These are phyloP conservation scores for Gallinago nigripennis DNA, from an alignment of 2,797 vertebrate genomes.

Conservation along the genomic window DNA sequence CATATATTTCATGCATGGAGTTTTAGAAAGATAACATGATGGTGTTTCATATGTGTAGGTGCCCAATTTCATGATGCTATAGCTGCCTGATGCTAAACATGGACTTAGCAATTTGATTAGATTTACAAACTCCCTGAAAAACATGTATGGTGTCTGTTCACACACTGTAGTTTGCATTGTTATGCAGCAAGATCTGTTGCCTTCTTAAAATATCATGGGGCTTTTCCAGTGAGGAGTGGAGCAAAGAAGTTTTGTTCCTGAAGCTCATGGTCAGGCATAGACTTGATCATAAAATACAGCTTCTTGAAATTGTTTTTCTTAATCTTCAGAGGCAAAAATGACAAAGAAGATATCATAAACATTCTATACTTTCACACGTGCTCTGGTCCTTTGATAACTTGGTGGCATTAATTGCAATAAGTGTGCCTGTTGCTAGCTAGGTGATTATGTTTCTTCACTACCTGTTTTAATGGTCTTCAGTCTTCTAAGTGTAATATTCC, in stretches of 20 bases:
- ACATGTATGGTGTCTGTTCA: neutral
- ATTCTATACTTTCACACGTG: neutral
- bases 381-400: neutral
- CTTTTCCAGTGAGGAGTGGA: neutral
- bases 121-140: neutral
- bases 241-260: neutral
- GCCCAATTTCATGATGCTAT: rapidly evolving
- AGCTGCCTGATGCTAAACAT: neutral
- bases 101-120: neutral
- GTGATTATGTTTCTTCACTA: neutral
- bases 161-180: rapidly evolving
- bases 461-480: neutral
- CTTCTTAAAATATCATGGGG: neutral
- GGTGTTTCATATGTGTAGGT: neutral
- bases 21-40: neutral
- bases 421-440: neutral
- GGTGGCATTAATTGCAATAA: neutral
- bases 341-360: neutral
- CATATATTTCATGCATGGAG: neutral
- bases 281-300: neutral
- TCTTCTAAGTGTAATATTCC: neutral
- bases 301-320: neutral
- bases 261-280: neutral
- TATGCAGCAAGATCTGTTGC: neutral
- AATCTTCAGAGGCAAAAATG: neutral